These are phyloP conservation scores for Odontamblyopus lacepedii DNA, from an alignment of 2,797 vertebrate genomes.

Conservation along the genomic window DNA sequence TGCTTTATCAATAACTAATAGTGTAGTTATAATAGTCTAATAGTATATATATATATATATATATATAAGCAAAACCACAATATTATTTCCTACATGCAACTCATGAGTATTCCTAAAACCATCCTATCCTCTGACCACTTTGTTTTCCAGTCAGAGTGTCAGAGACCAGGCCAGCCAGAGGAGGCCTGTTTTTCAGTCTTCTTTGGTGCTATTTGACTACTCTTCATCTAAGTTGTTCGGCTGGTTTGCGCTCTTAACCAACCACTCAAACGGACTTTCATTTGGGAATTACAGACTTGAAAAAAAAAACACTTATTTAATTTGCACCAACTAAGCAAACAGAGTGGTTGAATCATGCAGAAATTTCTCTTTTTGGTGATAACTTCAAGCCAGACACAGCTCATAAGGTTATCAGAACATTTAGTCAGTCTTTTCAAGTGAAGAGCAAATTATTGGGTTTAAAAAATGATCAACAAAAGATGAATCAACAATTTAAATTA, in stretches of 20 bases:
- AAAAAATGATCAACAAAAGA: neutral
- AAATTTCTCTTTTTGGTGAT: slow-evolving; percentile 30
- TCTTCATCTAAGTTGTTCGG: slow-evolving; percentile 34
- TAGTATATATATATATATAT: too few relatives aligned
- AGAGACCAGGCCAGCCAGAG: slow-evolving; percentile 28
- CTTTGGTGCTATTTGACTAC: slow-evolving; percentile 43
- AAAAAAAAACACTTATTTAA: slow-evolving; percentile 26
- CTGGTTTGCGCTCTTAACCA: slow-evolving; percentile 55
- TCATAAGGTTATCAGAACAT: slow-evolving; percentile 56
- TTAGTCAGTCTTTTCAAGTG: slow-evolving; percentile 14
- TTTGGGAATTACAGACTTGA: slow-evolving; percentile 55
- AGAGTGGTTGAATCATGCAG: slow-evolving; percentile 54
- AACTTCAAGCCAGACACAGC: slow-evolving; percentile 27
- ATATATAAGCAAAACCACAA: too few relatives aligned
- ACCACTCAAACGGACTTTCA: slow-evolving; percentile 41
- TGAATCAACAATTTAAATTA: neutral
- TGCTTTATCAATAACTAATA: too few relatives aligned
- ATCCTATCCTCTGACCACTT: slow-evolving; percentile 17
- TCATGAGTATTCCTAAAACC: slow-evolving; percentile 9
- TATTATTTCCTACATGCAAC: too few relatives aligned
- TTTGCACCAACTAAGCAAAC: slow-evolving; percentile 56
- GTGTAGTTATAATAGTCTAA: too few relatives aligned
- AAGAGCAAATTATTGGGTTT: neutral
- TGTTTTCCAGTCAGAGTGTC: neutral
- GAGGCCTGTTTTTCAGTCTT: slow-evolving; percentile 30